A percentile compares a stretch with the other conserved stretches of the same genome.
These are phyloP conservation scores for Peromyscus attwateri DNA, from an alignment of 2,797 vertebrate species.

Conservation along the genomic window DNA sequence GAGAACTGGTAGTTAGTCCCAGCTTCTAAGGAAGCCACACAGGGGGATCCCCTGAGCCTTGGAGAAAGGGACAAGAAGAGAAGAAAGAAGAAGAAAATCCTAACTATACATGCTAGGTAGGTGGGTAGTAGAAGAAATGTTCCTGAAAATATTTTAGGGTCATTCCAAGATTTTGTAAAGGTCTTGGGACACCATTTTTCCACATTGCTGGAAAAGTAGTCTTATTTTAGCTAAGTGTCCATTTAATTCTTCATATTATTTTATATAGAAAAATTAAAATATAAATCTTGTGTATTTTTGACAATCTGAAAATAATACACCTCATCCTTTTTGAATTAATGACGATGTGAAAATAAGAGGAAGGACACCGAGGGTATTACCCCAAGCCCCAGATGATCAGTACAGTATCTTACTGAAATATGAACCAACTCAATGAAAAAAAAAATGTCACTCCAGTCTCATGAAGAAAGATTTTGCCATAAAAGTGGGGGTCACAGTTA, in stretches of 20 bases:
- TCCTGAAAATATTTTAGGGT: background rate
- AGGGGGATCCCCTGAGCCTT: background rate
- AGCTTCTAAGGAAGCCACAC: background rate
- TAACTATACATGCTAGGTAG: background rate
- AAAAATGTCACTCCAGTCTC: background rate
- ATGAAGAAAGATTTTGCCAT: background rate
- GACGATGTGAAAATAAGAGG: background rate
- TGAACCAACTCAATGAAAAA: background rate
- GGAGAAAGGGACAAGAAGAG: background rate
- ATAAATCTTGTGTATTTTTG: background rate
- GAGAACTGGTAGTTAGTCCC: background rate
- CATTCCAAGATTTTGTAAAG: background rate
- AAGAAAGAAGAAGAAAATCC: background rate
- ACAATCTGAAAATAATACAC: background rate
- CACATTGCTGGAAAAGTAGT: background rate
- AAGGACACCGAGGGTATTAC: background rate
- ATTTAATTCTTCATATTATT: conserved; percentile 9
- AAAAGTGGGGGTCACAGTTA: background rate
- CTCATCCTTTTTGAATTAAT: background rate
- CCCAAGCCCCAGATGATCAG: background rate
- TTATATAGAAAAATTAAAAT: background rate
- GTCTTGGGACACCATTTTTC: background rate
- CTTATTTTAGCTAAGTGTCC: background rate
- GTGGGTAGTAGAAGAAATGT: background rate
- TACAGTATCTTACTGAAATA: background rate